Base-by-base conservation (phyloP, 2,113 vertebrate genomes). In the Pseudorhombus dupliciocellatus region DNA sequence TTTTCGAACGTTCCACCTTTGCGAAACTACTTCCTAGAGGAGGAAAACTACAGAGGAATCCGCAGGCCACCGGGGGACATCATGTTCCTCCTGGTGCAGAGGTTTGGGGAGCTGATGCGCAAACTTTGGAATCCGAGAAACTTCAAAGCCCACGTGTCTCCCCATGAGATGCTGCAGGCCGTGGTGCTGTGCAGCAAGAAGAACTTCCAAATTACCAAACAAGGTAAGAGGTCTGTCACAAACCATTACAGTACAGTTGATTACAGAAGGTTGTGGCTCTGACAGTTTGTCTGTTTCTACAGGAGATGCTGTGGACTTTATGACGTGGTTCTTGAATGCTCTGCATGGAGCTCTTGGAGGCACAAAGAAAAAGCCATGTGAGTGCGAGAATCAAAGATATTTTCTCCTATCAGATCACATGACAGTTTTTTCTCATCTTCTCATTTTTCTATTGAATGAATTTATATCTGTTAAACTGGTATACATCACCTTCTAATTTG, bases 171-270 rank as follows among this genome's bases (percentile, higher is more conserved):
- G 98, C 92, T 99, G 62, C 98, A 99, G 88, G 98, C 98, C 0
- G 98, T 99, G 28, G 98, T 99, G 20, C 94, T 99, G 1, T 99
- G 97, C 93, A 98, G 97, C 91, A 98, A 98, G 93, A 99, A 99
- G 88, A 98, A 94, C 77, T 99, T 99, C 84, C 97, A 99, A 92
- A 99, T 99, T 87, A 99, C 98, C 80, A 98, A 97, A 69, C 97
- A 99, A 88, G 98, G 98, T 96, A 75, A 48, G 8, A 69, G 7
- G 16, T 15, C 16, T 57, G 40, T 34, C n/a, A 37, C 53, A 31
- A 16, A 15, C 20, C 20, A 53, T 59, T 7, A 20, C 25, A 31
- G 5, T 4, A 34, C 37, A 24, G 22, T 22, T 10, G 53, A 5
- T 15, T 3, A 25, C 25, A 20, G 3, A 59, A 16, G 15, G n/a